Base-by-base conservation (phyloP, 1,140 invertebrate species). In the Eciton burchellii region DNA sequence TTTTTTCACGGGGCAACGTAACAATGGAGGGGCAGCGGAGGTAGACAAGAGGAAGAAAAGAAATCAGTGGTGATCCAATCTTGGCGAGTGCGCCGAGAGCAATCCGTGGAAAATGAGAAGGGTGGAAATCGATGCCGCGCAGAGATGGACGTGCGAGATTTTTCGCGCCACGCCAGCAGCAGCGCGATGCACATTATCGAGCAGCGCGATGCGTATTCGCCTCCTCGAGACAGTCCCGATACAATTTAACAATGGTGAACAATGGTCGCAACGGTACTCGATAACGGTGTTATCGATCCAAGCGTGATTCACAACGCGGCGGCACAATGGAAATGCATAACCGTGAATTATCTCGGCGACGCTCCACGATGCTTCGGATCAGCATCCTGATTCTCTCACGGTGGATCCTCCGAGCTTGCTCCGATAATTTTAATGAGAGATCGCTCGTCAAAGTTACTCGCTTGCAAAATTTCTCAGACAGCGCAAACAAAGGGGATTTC, bases 261-360 rank as follows among this genome's bases (percentile, higher is more conserved):
- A 88, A 87, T 81, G 65, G 60, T 24, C 68, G 52, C 77, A 87
- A 70, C 81, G 84, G 74, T 66, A 47, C 72, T 84, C 87, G 56
- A 85, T 89, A 88, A 89, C 87, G 83, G 88, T 56, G 72, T 57
- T 85, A 89, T 88, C 84, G 85, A 89, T 89, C 85, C 66, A 41
- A 82, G 49, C 52, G 54, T 45, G 65, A 84, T 86, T 76, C 68
- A 84, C 68, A 52, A 21, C 56, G 26, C 52, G 35, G 66, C 63
- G 57, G 16, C 66, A 72, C 77, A 81, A 74, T 47, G 24, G 68
- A 19, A 57, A 35, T 49, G 26, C 19, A 66, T 19, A 52, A 73
- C 73, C 41, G 49, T 19, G 76, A 21, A 70, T 77, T 77, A 65
- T 54, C 60, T 43, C 73, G n/a, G 19, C 14, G 5, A 76, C 21